Evolutionary conservation across 2,888 invertebrate species (phyloP).

Genomic region (Lepidocyrtoides sp.): DNA sequence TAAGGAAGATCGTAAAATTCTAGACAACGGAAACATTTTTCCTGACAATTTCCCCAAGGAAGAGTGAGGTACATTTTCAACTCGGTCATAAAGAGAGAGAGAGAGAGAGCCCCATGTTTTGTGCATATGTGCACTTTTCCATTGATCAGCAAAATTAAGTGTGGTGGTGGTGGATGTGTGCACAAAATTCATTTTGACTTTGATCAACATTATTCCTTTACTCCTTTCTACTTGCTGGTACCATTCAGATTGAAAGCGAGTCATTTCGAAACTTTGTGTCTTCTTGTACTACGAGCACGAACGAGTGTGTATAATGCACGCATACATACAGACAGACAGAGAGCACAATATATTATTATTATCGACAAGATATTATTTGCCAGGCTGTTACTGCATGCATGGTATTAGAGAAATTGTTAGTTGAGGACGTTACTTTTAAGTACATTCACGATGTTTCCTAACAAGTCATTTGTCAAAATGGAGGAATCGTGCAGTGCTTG

Average conservation of each 20-base stretch:
- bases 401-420: background rate
- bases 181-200: slow-evolving; percentile 50
- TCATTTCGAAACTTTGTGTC: background rate
- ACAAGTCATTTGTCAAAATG: slow-evolving; percentile 78
- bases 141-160: slow-evolving; percentile 35
- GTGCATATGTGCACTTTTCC: slow-evolving; percentile 41
- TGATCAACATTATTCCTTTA: slow-evolving; percentile 54
- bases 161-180: slow-evolving; percentile 11
- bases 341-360: no score
- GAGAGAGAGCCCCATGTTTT: background rate
- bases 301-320: slow-evolving; percentile 16
- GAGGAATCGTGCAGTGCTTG: slow-evolving; percentile 73
- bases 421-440: slow-evolving; percentile 36
- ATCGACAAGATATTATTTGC: no score
- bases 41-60: slow-evolving; percentile 38
- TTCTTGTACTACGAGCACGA: background rate
- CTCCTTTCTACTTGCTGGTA: background rate
- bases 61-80: no score
- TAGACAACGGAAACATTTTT: slow-evolving; percentile 52
- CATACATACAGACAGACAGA: no score
- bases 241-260: background rate
- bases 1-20: slow-evolving; percentile 65
- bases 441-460: slow-evolving; percentile 62
- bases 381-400: slow-evolving; percentile 1
- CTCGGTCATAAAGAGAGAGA: background rate